Percentiles rank a stretch among this genome's conserved stretches.
phyloP scores from a whole-genome alignment of 2,888 invertebrate species.

The Apamea sordens region DNA sequence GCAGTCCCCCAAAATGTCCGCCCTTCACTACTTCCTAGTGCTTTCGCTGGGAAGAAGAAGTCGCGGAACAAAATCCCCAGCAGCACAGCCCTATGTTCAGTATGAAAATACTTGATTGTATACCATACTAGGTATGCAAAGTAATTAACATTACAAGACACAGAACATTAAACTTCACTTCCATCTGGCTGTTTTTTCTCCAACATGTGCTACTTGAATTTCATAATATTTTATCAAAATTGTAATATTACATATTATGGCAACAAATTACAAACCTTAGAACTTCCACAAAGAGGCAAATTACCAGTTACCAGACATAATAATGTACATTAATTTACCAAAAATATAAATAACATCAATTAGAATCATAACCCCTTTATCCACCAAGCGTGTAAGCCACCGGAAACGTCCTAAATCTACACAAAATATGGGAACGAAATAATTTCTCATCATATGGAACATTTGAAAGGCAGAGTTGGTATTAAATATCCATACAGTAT shows the following conservation, averaged over 20 bases:
- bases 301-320: neutral
- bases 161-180: too few relatives aligned
- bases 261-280: neutral
- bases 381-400: conserved; percentile 2
- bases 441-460: conserved; percentile 12
- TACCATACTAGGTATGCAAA: too few relatives aligned
- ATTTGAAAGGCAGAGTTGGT: conserved; percentile 24
- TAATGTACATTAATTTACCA: neutral
- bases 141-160: too few relatives aligned
- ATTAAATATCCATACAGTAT: conserved; percentile 12
- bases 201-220: too few relatives aligned
- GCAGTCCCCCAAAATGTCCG: too few relatives aligned
- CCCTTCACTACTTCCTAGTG: too few relatives aligned
- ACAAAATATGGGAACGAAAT: conserved; percentile 12
- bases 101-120: too few relatives aligned
- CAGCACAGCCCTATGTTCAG: too few relatives aligned
- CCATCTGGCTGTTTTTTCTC: too few relatives aligned
- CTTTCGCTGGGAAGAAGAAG: too few relatives aligned
- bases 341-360: conserved; percentile 14
- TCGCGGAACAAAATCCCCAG: too few relatives aligned
- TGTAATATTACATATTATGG: neutral
- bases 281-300: neutral
- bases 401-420: neutral
- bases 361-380: neutral
- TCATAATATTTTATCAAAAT: too few relatives aligned